Evolutionary conservation across 1,140 invertebrate genomes (phyloP), one percentile per base, ranked within the genome.

Genomic region (Heliconius nattereri): DNA sequence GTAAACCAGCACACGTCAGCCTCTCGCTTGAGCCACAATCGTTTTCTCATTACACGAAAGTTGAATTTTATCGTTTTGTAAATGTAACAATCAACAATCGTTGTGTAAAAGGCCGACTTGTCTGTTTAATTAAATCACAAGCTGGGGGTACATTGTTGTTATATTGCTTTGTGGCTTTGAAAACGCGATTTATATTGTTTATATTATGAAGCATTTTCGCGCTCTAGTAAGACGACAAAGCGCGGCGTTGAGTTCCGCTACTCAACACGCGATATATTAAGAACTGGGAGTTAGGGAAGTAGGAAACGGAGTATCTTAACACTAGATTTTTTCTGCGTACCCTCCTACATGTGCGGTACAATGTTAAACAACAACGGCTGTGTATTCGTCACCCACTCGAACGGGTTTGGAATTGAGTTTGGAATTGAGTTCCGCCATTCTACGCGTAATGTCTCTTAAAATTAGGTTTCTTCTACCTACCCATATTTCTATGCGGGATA

Each of bases 91-190:
- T 78, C 72, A 16, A 71, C 35, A 71, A 71, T 19, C 29, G 19
- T 16, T 71, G 70, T 32, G 70, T 71, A 71, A 71, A 71, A 71
- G 70, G 35, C 54, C 40, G n/a, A 70, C 3, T 29, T 16, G 52
- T 76, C 78, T 77, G 73, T 81, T 81, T 76, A 76, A 78, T 81
- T 81, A 81, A 81, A 81, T 79, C 73, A 75, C 73, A 54, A 79
- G 52, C 26, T 60, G 57, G 57, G n/a, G 26, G 57, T 60, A n/a
- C 23, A 26, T 60, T 11, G 23, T 60, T 11, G 57, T 23, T 60
- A 60, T 26, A 60, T 60, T 26, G 23, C 20, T 26, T n/a, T n/a
- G 57, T 60, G 57, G 57, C n/a, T 60, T 45, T 45, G 3, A 45
- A 3, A 45, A 45, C 0, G 40, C 3, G 13, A 16, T 45, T 45